phyloP scores from a whole-genome alignment of 2,888 invertebrate genomes.

The Amorpha juglandis region DNA sequence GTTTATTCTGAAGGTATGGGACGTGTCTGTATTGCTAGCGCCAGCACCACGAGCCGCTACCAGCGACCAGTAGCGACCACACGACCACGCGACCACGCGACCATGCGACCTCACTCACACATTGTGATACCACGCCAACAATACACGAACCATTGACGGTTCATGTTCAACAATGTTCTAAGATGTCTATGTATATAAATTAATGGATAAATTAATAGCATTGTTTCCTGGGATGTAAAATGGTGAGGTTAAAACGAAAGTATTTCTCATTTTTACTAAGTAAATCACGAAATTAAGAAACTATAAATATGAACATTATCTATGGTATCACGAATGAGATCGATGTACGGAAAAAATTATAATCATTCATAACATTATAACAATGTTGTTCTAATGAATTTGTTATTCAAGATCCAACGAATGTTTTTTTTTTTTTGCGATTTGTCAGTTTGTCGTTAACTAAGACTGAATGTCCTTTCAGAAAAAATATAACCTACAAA shows the following conservation, averaged over 20 bases:
- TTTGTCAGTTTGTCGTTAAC: constrained; percentile 56
- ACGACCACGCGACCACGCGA: not conserved
- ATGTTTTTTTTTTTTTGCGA: constrained; percentile 47
- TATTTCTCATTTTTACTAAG: not conserved
- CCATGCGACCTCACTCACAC: too few species aligned
- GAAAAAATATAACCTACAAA: constrained; percentile 37
- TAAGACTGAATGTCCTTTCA: constrained; percentile 69
- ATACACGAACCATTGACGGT: not conserved
- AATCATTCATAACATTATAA: constrained; percentile 14
- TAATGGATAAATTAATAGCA: not conserved
- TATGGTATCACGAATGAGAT: constrained; percentile 2
- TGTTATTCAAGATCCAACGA: constrained; percentile 62
- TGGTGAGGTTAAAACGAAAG: not conserved
- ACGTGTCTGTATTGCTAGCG: constrained; percentile 87
- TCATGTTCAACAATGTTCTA: constrained; percentile 14
- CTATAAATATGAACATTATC: not conserved
- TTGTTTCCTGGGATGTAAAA: not conserved
- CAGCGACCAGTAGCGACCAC: constrained; percentile 48
- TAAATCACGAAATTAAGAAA: not conserved
- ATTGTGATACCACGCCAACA: constrained; percentile 10
- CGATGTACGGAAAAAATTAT: constrained; percentile 5
- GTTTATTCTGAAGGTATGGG: constrained; percentile 85
- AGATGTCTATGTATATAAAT: constrained; percentile 10
- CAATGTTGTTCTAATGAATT: constrained; percentile 47
- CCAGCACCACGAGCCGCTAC: constrained; percentile 68